Evolutionary conservation across 2,797 vertebrate genomes (phyloP), one percentile per base, ranked within the genome.

Genomic region (Sebastiscus albofasciatus): DNA sequence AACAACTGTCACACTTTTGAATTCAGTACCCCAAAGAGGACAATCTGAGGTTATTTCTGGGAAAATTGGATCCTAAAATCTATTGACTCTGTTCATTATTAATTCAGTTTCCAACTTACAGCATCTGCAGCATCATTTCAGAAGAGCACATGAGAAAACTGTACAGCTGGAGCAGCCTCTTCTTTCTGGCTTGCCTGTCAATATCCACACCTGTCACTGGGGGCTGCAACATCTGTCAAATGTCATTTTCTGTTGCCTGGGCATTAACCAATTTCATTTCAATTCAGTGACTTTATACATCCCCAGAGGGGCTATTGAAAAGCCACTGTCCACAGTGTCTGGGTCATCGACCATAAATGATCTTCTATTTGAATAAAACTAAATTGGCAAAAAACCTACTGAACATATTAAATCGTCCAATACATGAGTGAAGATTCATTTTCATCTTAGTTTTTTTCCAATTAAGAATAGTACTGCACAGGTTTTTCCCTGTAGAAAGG

Each of bases 1-100:
- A 59, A 69, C 31, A 68, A 58, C 29, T 82, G 49, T 62, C 52
- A 59, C 55, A 55, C 22, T 52, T 82, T 68, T 66, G 0, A 91
- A 87, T 90, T 87, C 65, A 82, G 80, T 81, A 85, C 72, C 72
- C 79, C 52, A 20, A 72, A 13, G 31, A 87, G 80, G 81, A 85
- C 79, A 89, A 81, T 83, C 79, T 77, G 82, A 91, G 89, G 87
- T 89, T 90, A 89, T 91, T 84, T 81, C 73, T 70, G 39, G 36
- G 71, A 88, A 86, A 91, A 89, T 81, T 85, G 83, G 79, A 92
- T 83, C 70, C 79, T 81, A 80, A 87, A 80, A 89, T 89, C 75
- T 77, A 80, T 88, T 75, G 69, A 82, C 60, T 85, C 59, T 64
- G 58, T 81, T 84, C 75, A 83, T 90, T 79, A 85, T 84, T 85